Percentiles rank a stretch among this genome's conserved stretches.
These are phyloP conservation scores for Tholera decimalis DNA, from an alignment of 2,888 invertebrate species.

Conservation along the genomic window DNA sequence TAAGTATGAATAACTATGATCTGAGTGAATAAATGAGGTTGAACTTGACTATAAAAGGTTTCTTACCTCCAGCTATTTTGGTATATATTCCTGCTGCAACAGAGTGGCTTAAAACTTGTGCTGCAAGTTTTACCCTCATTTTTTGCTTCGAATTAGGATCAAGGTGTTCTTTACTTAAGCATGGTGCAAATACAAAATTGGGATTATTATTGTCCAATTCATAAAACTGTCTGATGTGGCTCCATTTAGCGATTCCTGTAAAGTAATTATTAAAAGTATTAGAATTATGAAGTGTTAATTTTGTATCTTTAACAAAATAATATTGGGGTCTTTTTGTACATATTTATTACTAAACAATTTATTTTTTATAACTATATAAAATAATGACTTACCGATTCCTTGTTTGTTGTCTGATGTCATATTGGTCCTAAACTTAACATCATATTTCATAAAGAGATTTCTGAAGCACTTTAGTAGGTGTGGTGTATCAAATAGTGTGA, in stretches of 20 bases:
- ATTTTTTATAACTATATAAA: constrained; percentile 1
- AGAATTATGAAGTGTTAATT: neutral
- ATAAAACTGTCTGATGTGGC: constrained; percentile 46
- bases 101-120: constrained; percentile 36
- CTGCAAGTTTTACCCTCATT: constrained; percentile 29
- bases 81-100: constrained; percentile 24
- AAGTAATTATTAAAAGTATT: constrained; percentile 20
- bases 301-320: neutral
- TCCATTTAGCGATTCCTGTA: constrained; percentile 57
- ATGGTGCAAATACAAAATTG: constrained; percentile 58
- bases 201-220: constrained; percentile 51
- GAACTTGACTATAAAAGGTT: too few relatives aligned
- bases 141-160: constrained; percentile 2
- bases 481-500: constrained; percentile 22
- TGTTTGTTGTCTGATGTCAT: constrained; percentile 11
- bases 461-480: constrained; percentile 17
- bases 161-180: neutral
- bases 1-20: too few relatives aligned
- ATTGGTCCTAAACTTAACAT: constrained; percentile 6
- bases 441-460: constrained; percentile 18
- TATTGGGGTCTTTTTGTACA: neutral
- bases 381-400: constrained; percentile 15
- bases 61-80: constrained; percentile 10
- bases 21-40: too few relatives aligned
- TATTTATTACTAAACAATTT: neutral